Base-by-base conservation (phyloP, 2,113 vertebrate genomes). In the Glaucidium brasilianum region DNA sequence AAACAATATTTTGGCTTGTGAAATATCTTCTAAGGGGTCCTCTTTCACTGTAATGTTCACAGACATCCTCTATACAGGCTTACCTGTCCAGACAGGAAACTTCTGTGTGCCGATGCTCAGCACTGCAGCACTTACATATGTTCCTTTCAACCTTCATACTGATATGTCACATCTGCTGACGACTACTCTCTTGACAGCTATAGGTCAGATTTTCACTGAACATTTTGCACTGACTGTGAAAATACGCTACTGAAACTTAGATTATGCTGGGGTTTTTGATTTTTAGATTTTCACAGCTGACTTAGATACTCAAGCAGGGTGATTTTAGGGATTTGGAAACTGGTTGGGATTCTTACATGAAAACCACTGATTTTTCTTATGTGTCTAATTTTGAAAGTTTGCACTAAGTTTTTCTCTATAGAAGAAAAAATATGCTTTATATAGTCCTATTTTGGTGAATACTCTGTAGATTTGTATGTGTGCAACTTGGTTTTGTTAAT, bases 1-100 rank as follows among this genome's bases (percentile, higher is more conserved):
- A 91, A 95, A n/a, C 11, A 34, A 16, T 50, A 76, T 88, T 92
- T 92, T 26, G 25, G 14, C 39, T 56, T 94, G 22, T 89, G 64
- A 88, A 72, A 72, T 73, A 75, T 10, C n/a, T 83, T 20, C 41
- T 71, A 0, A 69, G 29, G 52, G 43, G 13, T 76, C 9, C 4
- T 91, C 58, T 93, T 85, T 69, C 22, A 18, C n/a, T 78, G 14
- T 73, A 49, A 37, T 52, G 45, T 72, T 90, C 37, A 69, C 18
- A 45, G 26, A 21, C 82, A 8, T 90, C 69, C 59, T 55, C 45
- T 69, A 30, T 49, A 11, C 29, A 87, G 75, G 35, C 47, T 85
- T 20, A 74, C 25, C 58, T 60, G 16, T 69, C 21, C 76, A 41
- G 15, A 10, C 71, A 89, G 35, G 37, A 62, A 47, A 59, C 34